These are phyloP conservation scores for Corythoichthys intestinalis DNA, from an alignment of 2,113 vertebrate species.

Conservation along the genomic window DNA sequence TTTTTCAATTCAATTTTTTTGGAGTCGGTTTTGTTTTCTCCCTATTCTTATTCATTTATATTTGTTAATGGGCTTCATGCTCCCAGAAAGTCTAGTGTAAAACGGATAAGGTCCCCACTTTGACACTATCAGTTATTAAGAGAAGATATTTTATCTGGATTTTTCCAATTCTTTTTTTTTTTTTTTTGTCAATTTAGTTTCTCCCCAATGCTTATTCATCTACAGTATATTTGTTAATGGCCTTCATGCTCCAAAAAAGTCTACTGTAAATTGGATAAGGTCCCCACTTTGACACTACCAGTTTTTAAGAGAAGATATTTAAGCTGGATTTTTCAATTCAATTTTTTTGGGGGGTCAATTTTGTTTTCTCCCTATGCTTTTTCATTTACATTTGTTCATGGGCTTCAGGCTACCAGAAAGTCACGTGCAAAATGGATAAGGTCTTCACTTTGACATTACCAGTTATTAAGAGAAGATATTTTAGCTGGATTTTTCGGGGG, in stretches of 20 bases:
- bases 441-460: constrained; percentile 13
- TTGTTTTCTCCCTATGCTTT: too few relatives aligned
- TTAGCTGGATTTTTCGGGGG: not conserved
- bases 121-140: constrained; percentile 8
- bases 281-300: constrained; percentile 18
- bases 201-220: too few relatives aligned
- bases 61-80: constrained; percentile 34
- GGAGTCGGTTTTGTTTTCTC: not conserved
- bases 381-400: not conserved
- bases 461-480: constrained; percentile 7
- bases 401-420: constrained; percentile 53
- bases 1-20: not conserved
- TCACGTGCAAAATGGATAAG: constrained; percentile 20
- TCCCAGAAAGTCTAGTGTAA: constrained; percentile 35
- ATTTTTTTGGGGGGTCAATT: not conserved
- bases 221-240: constrained; percentile 1
- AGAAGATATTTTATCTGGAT: constrained; percentile 37
- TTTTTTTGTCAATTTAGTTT: not conserved
- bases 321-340: not conserved
- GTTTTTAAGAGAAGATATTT: not conserved
- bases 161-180: not conserved
- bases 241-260: constrained; percentile 52
- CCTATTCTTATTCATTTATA: too few relatives aligned
- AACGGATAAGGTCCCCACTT: constrained; percentile 23
- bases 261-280: constrained; percentile 43